phyloP scores from a whole-genome alignment of 1,140 invertebrate genomes.

The Oscheius sp. region DNA sequence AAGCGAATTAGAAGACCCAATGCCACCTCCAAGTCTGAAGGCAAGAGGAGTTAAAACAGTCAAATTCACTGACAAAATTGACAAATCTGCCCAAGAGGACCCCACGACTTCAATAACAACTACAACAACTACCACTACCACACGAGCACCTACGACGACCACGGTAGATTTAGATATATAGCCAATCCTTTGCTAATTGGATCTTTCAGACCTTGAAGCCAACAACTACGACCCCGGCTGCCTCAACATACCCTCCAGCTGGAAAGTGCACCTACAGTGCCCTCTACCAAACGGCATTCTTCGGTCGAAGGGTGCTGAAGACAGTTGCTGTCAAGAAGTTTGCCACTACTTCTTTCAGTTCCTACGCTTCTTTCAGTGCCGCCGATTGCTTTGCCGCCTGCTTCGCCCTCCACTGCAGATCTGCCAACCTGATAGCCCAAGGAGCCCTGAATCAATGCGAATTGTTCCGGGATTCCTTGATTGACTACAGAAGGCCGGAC shows the following conservation, averaged over 20 bases:
- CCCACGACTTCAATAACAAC: background rate
- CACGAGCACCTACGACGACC: conserved; percentile 26
- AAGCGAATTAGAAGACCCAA: background rate
- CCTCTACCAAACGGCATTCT: conserved; percentile 57
- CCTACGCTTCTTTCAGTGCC: conserved; percentile 39
- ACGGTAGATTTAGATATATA: too few species aligned
- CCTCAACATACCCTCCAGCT: conserved; percentile 45
- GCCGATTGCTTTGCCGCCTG: conserved; percentile 56
- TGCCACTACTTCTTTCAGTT: conserved; percentile 18
- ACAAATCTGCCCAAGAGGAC: conserved; percentile 10
- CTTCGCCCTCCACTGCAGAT: conserved; percentile 50
- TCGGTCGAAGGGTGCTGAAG: conserved; percentile 48
- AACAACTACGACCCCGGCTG: conserved; percentile 24
- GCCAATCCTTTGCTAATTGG: background rate
- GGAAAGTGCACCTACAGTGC: conserved; percentile 51
- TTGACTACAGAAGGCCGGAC: conserved; percentile 56
- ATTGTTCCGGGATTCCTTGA: conserved; percentile 55
- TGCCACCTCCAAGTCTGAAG: background rate
- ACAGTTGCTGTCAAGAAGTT: conserved; percentile 46
- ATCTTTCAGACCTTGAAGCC: background rate
- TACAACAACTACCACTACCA: conserved; percentile 11
- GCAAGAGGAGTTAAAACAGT: conserved; percentile 24
- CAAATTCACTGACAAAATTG: conserved; percentile 31
- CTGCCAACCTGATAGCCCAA: conserved; percentile 54
- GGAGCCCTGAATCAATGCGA: conserved; percentile 51